Evolutionary conservation across 2,797 vertebrate species (phyloP).

Genomic region (Enteromius fasciolatus): DNA sequence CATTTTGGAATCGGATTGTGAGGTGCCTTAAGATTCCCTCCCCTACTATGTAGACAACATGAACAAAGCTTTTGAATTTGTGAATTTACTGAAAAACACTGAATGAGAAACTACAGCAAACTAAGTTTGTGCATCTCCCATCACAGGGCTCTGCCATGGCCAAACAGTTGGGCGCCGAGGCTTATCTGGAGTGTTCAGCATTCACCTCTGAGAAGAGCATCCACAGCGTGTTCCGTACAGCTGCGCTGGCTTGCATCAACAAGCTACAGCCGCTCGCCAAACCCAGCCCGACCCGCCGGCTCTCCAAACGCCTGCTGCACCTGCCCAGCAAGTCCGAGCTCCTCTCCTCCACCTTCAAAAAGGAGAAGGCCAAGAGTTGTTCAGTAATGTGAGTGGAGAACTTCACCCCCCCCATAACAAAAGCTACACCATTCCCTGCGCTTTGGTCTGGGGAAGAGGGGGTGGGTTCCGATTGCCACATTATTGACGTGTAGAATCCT

Average conservation of each 20-base stretch:
- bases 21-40: too few species aligned
- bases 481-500: slow-evolving; percentile 75
- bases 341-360: slow-evolving; percentile 92
- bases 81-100: neutral
- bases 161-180: slow-evolving; percentile 90
- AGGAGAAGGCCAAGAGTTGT: slow-evolving; percentile 96
- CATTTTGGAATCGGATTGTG: too few species aligned
- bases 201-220: slow-evolving; percentile 97
- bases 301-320: slow-evolving; percentile 93
- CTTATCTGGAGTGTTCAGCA: slow-evolving; percentile 93
- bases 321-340: slow-evolving; percentile 92
- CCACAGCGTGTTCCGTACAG: slow-evolving; percentile 91
- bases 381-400: slow-evolving; percentile 88
- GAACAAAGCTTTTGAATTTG: neutral
- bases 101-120: neutral
- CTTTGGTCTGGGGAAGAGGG: slow-evolving; percentile 78
- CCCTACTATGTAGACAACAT: neutral
- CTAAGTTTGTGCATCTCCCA: neutral
- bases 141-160: slow-evolving; percentile 88
- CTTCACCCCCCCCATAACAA: slow-evolving; percentile 26
- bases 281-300: slow-evolving; percentile 86
- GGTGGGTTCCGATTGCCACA: slow-evolving; percentile 75
- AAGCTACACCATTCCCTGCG: slow-evolving; percentile 66
- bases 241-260: slow-evolving; percentile 88
- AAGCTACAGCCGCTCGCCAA: slow-evolving; percentile 79